A percentile compares a stretch with the other conserved stretches of the same genome.
phyloP scores from a whole-genome alignment of 2,888 invertebrate species.

The Meteorus colon region DNA sequence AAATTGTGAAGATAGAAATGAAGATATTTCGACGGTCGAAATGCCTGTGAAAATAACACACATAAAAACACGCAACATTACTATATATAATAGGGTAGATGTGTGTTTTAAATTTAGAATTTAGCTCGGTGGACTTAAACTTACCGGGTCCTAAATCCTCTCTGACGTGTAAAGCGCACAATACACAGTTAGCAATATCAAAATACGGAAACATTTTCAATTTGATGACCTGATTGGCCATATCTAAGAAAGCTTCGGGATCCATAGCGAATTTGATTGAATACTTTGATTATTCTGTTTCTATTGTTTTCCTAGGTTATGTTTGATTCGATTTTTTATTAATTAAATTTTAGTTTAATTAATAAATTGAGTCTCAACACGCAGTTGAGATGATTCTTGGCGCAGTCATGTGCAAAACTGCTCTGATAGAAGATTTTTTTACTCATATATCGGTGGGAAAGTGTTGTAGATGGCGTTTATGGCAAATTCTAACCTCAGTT shows the following conservation, averaged over 20 bases:
- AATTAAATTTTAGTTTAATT: constrained; percentile 4
- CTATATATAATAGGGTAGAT: constrained; percentile 46
- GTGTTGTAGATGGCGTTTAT: neutral
- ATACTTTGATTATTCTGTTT: neutral
- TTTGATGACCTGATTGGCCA: constrained; percentile 99
- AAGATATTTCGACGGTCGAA: neutral
- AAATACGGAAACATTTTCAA: constrained; percentile 99
- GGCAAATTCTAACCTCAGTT: neutral
- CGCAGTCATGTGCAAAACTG: constrained; percentile 12
- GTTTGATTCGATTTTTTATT: neutral
- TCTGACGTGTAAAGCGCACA: constrained; percentile 94
- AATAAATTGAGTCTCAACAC: neutral
- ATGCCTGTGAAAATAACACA: constrained; percentile 6
- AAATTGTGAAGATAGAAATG: neutral
- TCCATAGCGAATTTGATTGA: constrained; percentile 79
- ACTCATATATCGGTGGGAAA: neutral
- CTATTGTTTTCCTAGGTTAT: neutral
- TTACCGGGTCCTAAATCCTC: constrained; percentile 95
- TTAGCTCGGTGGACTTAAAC: constrained; percentile 68
- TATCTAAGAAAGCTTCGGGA: constrained; percentile 96
- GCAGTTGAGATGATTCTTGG: neutral
- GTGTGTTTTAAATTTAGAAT: constrained; percentile 69
- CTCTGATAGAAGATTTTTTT: neutral
- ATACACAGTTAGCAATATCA: constrained; percentile 96
- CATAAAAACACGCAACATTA: constrained; percentile 56